Percentiles rank a stretch among this genome's conserved stretches.
These are phyloP conservation scores for Rapana venosa DNA, from an alignment of 2,888 invertebrate species.

Conservation along the genomic window DNA sequence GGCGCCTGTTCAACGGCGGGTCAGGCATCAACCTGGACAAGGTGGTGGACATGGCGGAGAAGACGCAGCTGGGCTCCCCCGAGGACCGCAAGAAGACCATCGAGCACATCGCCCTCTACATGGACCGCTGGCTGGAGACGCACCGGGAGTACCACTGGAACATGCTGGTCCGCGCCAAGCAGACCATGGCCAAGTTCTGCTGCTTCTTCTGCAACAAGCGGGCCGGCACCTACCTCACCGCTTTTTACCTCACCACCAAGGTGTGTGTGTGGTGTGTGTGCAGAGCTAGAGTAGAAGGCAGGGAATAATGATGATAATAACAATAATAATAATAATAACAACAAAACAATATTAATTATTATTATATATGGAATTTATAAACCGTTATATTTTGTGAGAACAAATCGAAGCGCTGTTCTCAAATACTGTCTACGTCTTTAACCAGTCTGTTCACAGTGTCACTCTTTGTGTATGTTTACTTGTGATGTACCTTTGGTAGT, in stretches of 20 bases:
- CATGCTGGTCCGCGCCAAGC: conserved; percentile 62
- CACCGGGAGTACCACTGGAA: conserved; percentile 70
- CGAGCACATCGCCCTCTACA: conserved; percentile 66
- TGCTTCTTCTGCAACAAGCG: conserved; percentile 71
- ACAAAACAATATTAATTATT: too few species aligned
- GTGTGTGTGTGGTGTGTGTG: conserved; percentile 40
- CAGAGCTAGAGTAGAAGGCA: neutral
- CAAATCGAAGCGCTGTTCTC: too few species aligned
- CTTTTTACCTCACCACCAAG: conserved; percentile 69
- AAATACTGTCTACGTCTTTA: too few species aligned
- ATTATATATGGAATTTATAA: too few species aligned
- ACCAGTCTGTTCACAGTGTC: too few species aligned
- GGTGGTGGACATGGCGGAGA: conserved; percentile 63
- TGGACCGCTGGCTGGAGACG: conserved; percentile 71
- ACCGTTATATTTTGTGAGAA: too few species aligned
- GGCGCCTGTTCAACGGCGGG: conserved; percentile 69
- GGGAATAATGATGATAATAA: too few species aligned
- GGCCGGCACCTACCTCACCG: conserved; percentile 70
- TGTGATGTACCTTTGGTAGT: too few species aligned
- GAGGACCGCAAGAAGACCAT: conserved; percentile 69
- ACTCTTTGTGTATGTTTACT: too few species aligned
- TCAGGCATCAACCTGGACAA: conserved; percentile 70
- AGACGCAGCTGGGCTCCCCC: conserved; percentile 69
- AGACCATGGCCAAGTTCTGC: conserved; percentile 60
- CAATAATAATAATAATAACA: too few species aligned